Percentiles rank a stretch among this genome's conserved stretches.
Evolutionary conservation across 2,113 vertebrate species (phyloP).

Genomic region (Ifrita kowaldi): DNA sequence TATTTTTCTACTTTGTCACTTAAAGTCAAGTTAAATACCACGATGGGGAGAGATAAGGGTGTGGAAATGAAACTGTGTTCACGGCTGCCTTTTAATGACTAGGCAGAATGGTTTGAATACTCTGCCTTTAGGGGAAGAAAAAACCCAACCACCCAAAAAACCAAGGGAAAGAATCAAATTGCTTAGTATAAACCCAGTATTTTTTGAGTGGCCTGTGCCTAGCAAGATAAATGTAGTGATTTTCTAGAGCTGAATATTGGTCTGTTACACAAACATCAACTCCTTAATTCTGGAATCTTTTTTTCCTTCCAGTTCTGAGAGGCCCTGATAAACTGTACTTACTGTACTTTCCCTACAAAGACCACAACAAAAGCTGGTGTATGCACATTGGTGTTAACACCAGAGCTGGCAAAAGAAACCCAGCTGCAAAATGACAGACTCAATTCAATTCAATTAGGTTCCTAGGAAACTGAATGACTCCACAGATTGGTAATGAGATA

Average conservation of each 20-base stretch:
- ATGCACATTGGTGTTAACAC: neutral
- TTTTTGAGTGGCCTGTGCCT: neutral
- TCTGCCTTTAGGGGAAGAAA: neutral
- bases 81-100: neutral
- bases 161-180: neutral
- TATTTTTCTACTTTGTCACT: neutral
- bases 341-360: neutral
- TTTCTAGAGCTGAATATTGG: neutral
- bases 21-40: neutral
- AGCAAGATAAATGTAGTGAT: neutral
- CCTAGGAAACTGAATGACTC: neutral
- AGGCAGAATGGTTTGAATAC: neutral
- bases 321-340: neutral
- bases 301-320: neutral
- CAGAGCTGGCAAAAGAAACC: neutral
- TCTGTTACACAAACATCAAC: neutral
- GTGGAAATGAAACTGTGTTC: conserved; percentile 2
- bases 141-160: rapidly evolving
- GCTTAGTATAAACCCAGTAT: neutral
- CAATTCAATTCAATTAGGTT: neutral
- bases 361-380: neutral
- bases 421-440: neutral
- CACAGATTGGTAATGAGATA: neutral
- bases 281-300: neutral
- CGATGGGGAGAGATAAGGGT: neutral